phyloP scores from a whole-genome alignment of 2,888 invertebrate genomes.

The Diarsia brunnea region DNA sequence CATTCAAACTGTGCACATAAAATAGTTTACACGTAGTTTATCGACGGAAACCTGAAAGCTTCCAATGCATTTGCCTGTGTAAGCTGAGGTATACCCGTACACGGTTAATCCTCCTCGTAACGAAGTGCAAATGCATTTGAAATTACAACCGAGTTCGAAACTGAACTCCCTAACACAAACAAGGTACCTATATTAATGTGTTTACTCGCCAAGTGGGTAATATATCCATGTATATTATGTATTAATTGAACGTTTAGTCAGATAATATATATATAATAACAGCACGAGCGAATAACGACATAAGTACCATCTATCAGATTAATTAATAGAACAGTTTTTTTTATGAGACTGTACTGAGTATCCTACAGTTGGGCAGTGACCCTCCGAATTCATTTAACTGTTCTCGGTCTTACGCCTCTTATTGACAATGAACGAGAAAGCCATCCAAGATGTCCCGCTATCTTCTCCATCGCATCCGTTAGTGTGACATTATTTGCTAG shows the following conservation, averaged over 20 bases:
- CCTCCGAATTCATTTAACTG: too few relatives aligned
- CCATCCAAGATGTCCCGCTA: too few relatives aligned
- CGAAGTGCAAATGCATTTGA: slow-evolving; percentile 41
- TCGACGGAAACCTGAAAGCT: not conserved
- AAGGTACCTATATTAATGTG: not conserved
- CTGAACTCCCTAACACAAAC: not conserved
- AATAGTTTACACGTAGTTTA: slow-evolving; percentile 12
- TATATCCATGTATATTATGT: not conserved
- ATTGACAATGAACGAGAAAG: too few relatives aligned
- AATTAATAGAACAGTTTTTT: not conserved
- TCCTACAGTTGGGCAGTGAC: too few relatives aligned
- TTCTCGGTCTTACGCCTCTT: too few relatives aligned
- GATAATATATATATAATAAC: not conserved
- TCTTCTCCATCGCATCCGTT: too few relatives aligned
- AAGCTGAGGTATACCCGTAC: slow-evolving; percentile 3
- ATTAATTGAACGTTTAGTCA: not conserved
- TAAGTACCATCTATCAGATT: not conserved
- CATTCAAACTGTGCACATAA: not conserved
- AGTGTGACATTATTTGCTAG: not conserved
- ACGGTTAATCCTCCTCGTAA: slow-evolving; percentile 19
- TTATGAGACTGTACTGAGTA: too few relatives aligned
- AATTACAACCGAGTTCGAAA: slow-evolving; percentile 38
- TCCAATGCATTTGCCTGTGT: slow-evolving; percentile 1
- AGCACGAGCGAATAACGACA: not conserved
- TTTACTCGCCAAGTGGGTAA: not conserved